Evolutionary conservation across 2,797 vertebrate genomes (phyloP).

Genomic region (Muraenolepis orangiensis): DNA sequence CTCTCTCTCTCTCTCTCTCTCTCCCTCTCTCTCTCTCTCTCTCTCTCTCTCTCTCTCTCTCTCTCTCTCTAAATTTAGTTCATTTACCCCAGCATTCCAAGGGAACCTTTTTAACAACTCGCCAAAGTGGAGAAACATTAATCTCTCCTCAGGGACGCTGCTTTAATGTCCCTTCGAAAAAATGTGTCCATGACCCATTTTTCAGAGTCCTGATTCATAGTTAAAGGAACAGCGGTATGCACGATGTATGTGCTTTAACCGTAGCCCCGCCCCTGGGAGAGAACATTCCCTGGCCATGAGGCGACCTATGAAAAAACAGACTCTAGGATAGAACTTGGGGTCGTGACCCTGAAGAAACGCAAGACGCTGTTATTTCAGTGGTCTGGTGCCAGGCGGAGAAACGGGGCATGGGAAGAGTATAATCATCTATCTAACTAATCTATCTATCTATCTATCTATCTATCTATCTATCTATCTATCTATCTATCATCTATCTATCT

Average conservation of each 20-base stretch:
- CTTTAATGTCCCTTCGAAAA: constrained; percentile 41
- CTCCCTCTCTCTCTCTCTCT: constrained; percentile 6
- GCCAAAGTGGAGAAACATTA: constrained; percentile 15
- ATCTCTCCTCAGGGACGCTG: constrained; percentile 25
- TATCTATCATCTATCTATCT: too few species aligned
- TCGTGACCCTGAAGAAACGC: constrained; percentile 25
- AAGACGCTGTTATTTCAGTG: constrained; percentile 43
- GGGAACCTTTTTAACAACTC: constrained; percentile 19
- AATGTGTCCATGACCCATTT: constrained; percentile 27
- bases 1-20: constrained; percentile 26
- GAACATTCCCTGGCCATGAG: constrained; percentile 49
- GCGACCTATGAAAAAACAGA: constrained; percentile 53
- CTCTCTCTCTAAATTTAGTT: not conserved
- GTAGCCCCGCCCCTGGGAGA: constrained; percentile 46
- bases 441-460: too few species aligned
- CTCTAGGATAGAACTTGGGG: constrained; percentile 37
- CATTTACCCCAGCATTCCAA: constrained; percentile 14
- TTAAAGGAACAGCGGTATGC: constrained; percentile 39
- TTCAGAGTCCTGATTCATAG: constrained; percentile 31
- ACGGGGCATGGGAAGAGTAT: constrained; percentile 51
- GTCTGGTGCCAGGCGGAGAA: constrained; percentile 37
- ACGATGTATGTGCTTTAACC: constrained; percentile 51
- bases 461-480: too few species aligned
- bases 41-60: constrained; percentile 12
- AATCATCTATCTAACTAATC: constrained; percentile 12